Evolutionary conservation across 2,888 invertebrate genomes (phyloP).

Genomic region (Nasonia oneida): DNA sequence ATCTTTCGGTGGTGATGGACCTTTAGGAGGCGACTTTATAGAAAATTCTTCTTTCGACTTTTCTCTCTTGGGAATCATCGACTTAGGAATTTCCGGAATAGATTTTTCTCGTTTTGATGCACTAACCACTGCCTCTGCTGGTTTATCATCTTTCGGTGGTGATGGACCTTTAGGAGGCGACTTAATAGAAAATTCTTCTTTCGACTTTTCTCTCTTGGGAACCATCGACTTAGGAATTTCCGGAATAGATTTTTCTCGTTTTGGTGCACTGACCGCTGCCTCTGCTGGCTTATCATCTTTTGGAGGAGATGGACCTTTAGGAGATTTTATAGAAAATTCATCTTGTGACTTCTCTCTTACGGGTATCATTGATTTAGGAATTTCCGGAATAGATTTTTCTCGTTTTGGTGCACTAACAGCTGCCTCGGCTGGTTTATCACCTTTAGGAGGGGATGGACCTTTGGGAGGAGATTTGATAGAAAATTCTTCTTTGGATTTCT

Average conservation of each 20-base stretch:
- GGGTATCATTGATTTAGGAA: constrained; percentile 23
- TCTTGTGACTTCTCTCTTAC: constrained; percentile 45
- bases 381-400: constrained; percentile 39
- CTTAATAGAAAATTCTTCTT: constrained; percentile 35
- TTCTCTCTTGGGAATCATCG: constrained; percentile 43
- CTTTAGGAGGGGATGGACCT: neutral
- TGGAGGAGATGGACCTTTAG: constrained; percentile 15
- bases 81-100: constrained; percentile 28
- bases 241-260: constrained; percentile 38
- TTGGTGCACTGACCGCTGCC: neutral
- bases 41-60: constrained; percentile 49
- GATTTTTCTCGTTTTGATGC: constrained; percentile 43
- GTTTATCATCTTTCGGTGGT: neutral
- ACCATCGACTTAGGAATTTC: constrained; percentile 44
- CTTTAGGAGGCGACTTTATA: neutral
- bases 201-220: constrained; percentile 41
- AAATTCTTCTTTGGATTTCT: constrained; percentile 41
- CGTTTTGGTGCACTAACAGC: neutral
- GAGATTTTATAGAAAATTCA: neutral
- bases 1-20: neutral
- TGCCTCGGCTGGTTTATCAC: neutral
- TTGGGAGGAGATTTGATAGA: constrained; percentile 1
- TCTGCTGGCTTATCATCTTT: constrained; percentile 11
- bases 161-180: neutral
- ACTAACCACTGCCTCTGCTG: neutral